Evolutionary conservation across 37 sponge, comb jelly and placozoan genomes (phyloP).

Genomic region (Ephydatia muelleri): DNA sequence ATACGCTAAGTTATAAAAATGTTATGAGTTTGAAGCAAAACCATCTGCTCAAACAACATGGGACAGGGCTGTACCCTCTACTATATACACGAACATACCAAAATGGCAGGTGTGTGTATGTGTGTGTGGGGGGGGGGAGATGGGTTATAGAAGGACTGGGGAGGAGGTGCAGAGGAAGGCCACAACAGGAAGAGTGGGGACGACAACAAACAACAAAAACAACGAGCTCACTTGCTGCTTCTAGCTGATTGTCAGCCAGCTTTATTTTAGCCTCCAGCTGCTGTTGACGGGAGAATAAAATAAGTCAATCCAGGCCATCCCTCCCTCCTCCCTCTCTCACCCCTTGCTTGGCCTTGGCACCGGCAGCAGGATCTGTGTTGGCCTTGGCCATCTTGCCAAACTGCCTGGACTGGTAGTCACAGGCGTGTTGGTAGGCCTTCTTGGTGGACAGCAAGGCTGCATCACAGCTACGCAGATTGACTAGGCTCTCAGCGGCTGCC

Average conservation of each 20-base stretch:
- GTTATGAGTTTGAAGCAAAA: no score
- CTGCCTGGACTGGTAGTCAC: conserved; percentile 16
- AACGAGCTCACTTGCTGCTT: conserved; percentile 23
- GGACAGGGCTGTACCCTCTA: no score
- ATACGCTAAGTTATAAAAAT: background rate
- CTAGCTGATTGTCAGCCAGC: conserved; percentile 30
- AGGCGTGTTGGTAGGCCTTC: conserved; percentile 45
- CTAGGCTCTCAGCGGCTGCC: conserved; percentile 26
- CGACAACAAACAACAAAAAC: conserved; percentile 8
- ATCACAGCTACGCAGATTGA: background rate
- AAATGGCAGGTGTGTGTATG: no score
- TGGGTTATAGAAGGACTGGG: background rate
- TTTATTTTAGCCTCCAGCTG: conserved; percentile 34
- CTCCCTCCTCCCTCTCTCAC: background rate
- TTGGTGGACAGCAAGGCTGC: conserved; percentile 22
- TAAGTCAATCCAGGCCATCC: background rate
- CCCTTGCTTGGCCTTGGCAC: conserved; percentile 20
- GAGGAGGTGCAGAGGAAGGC: background rate
- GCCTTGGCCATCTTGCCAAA: conserved; percentile 36
- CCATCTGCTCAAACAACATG: no score
- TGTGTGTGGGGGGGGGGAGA: background rate
- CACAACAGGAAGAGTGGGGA: background rate
- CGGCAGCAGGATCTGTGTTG: conserved; percentile 5
- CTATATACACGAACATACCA: no score
- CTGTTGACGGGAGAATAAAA: background rate